Base-by-base conservation (phyloP, 2,888 invertebrate species). In the Cheiracanthium punctorium region DNA sequence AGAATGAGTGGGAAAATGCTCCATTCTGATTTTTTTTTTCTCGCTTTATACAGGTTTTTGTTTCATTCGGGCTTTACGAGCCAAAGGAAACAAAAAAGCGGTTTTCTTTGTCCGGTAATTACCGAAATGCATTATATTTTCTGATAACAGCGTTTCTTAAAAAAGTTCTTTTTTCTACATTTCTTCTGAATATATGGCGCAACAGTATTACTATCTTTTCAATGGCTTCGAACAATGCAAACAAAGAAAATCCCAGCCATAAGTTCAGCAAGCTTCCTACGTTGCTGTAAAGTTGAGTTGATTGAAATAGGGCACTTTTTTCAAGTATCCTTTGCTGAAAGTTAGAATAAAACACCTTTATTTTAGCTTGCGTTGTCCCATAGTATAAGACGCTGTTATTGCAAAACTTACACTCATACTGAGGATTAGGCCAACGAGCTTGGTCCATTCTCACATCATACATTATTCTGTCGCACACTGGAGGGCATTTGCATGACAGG, bases 341-440 rank as follows among this genome's bases (percentile, higher is more conserved):
- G 0, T 41, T 71, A 10, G 70, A 64, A 32, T 41, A 76, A 41
- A 52, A 41, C n/a, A 84, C 29, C 1, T 67, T 72, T 7, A 84
- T 4, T 37, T 37, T 77, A 10, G 37, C 75, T n/a, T n/a, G n/a
- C n/a, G n/a, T n/a, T n/a, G n/a, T n/a, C n/a, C n/a, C n/a, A n/a
- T n/a, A n/a, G n/a, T n/a, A n/a, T n/a, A n/a, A n/a, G 17, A 12
- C 52, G 17, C 5, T n/a, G 17, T n/a, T 20, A 5, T 52, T 17
- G 52, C 64, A 64, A 7, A 1, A 28, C 1, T 2, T 64, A 37
- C 64, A 24, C 2, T 29, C 14, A 14, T 64, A n/a, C 14, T 8
- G 7, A 24, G n/a, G 28, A 64, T 4, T 7, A 37, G 37, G 37
- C 37, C 37, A 37, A 4, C 10, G 4, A 58, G 32, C 24, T 24